Base-by-base conservation (phyloP, 2,797 vertebrate genomes). In the Lophotriccus pileatus region DNA sequence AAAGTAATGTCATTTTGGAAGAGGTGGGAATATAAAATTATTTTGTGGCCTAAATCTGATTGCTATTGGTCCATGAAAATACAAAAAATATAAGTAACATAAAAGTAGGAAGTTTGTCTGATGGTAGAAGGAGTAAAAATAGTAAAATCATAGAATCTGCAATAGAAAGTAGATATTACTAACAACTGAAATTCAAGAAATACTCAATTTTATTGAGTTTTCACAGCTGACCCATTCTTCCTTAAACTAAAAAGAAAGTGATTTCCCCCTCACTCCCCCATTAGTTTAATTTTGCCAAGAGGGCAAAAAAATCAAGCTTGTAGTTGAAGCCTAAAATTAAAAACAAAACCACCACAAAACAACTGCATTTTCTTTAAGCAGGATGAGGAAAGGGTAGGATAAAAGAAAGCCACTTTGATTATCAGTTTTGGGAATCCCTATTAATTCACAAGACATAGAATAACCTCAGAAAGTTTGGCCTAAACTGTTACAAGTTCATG, bases 241-340 rank as follows among this genome's bases (percentile, higher is more conserved):
- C 39, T 30, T 60, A n/a, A 78, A 58, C 9, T 27, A 36, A 73
- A 66, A 63, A 59, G 28, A 50, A 52, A 15, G 23, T 18, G 0
- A 1, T n/a, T 77, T 22, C 62, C 11, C 4, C 4, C 6, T n/a
- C n/a, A n/a, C n/a, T n/a, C 11, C 8, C 7, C 15, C 0, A 1
- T 37, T 80, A 53, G 16, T 73, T 87, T 80, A 56, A 59, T 23
- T 55, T 76, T 63, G 23, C 20, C 76, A 47, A 39, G 16, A 73
- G 11, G 6, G 2, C 11, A 32, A 52, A 78, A 66, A 28, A 0
- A 16, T 27, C 37, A 76, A 55, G 16, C 9, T 72, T 58, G 27
- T 19, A 63, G 20, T 23, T 84, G 23, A 87, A 87, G 89, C 3
- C 1, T 43, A 76, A 73, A 82, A 27, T 34, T n/a, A 8, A 43